These are phyloP conservation scores for Drosophila nigromelanica DNA, from an alignment of 1,140 invertebrate species.

Conservation along the genomic window DNA sequence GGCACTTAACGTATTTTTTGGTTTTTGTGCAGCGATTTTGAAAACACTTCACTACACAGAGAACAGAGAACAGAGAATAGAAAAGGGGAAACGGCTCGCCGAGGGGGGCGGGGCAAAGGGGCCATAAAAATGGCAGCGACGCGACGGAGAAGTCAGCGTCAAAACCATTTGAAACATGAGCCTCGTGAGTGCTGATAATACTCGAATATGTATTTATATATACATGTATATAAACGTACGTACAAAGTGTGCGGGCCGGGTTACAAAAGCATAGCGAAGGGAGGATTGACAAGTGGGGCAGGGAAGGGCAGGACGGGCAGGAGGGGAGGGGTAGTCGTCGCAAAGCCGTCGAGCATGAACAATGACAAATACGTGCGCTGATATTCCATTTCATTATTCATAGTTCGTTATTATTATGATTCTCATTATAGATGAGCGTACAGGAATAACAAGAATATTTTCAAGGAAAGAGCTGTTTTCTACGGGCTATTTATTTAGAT, in stretches of 20 bases:
- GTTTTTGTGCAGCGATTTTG: slow-evolving; percentile 45
- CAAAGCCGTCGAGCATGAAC: slow-evolving; percentile 25
- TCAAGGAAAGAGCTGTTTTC: too few relatives aligned
- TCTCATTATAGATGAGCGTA: background rate
- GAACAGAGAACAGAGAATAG: slow-evolving; percentile 9
- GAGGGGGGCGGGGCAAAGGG: background rate
- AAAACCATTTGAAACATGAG: slow-evolving; percentile 67
- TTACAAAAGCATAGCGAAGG: background rate
- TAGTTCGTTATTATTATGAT: slow-evolving; percentile 21
- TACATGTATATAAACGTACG: too few relatives aligned
- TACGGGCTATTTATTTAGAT: too few relatives aligned
- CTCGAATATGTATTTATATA: slow-evolving; percentile 12
- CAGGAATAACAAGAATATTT: background rate
- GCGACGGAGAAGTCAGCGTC: slow-evolving; percentile 17
- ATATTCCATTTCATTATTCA: slow-evolving; percentile 44
- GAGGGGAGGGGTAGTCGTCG: background rate
- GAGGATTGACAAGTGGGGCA: slow-evolving; percentile 11
- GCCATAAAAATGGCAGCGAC: slow-evolving; percentile 23
- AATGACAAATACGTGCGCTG: slow-evolving; percentile 57
- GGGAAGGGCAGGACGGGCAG: background rate
- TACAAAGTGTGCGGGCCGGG: slow-evolving; percentile 24
- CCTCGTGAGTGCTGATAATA: slow-evolving; percentile 72
- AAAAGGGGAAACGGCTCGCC: background rate
- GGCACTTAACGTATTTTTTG: slow-evolving; percentile 9
- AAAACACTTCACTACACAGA: slow-evolving; percentile 53